Base-by-base conservation (phyloP, 92 coral and sea anemone species). In the Paramuricea clavata region DNA sequence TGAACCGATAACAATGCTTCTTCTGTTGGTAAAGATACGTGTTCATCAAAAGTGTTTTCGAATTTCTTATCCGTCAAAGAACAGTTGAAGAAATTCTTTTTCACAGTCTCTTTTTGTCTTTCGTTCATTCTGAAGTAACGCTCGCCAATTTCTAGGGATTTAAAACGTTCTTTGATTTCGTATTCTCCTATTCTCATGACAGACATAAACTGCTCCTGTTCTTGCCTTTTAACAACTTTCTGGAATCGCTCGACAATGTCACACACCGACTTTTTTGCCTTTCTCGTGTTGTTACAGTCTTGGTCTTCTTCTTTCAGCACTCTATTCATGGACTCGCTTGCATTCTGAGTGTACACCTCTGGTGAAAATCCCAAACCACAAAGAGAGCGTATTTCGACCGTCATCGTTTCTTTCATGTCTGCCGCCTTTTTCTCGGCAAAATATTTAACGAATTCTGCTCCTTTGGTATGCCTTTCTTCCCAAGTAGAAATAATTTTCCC, bases 321-420 rank as follows among this genome's bases (percentile, higher is more conserved):
- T 25, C 87, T 44, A 32, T 90, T 86, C 93, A 86, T 86, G 52
- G 84, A 17, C 72, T 90, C 76, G 32, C 76, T 86, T n/a, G 88
- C 90, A 81, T 86, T 90, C 80, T 86, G 90, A 21, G 88, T 86
- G 75, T 82, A 88, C 30, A 81, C 74, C 59, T 78, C 70, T 19
- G 82, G 86, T 25, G 86, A 86, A 25, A 69, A 78, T 13, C 81
- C 60, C 27, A 87, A 70, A 23, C 82, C 87, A 33, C 75, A 52
- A 70, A 68, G 60, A 0, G 82, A 44, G 21, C 91, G 35, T 12
- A 87, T 56, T 1, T 44, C 69, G 35, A 52, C 87, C 9, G 71
- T 81, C 87, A 82, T 87, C 6, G 83, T 81, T 19, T 56, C 70
- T 74, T 83, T 81, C 17, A 87, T 87, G 22, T 74, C 87, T 22